phyloP scores from a whole-genome alignment of 2,113 vertebrate genomes.

The Eurystomus gularis region DNA sequence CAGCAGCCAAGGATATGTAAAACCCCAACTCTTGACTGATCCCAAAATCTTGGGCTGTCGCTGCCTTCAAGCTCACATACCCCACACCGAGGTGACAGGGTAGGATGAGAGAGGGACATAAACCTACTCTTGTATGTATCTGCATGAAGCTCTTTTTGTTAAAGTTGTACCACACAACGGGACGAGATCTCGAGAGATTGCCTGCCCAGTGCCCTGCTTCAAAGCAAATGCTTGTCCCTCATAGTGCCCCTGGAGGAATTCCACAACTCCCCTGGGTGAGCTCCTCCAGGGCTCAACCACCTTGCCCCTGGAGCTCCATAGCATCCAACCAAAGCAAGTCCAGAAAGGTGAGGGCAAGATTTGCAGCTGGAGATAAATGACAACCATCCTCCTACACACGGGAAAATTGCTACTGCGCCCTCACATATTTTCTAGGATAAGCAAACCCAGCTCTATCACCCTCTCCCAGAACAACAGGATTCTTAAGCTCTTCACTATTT shows the following conservation, averaged over 20 bases:
- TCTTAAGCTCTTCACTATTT: neutral
- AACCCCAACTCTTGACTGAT: rapidly evolving
- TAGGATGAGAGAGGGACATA: neutral
- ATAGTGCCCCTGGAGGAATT: neutral
- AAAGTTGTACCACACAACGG: rapidly evolving
- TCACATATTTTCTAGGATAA: neutral
- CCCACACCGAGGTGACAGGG: neutral
- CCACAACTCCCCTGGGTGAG: neutral
- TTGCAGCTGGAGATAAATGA: neutral
- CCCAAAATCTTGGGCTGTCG: neutral
- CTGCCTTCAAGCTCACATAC: neutral
- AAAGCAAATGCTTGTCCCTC: neutral
- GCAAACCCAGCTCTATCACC: neutral
- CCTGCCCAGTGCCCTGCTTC: neutral
- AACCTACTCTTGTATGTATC: rapidly evolving
- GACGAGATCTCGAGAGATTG: neutral
- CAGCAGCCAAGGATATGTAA: neutral
- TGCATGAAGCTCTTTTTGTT: neutral
- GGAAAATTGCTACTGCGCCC: neutral
- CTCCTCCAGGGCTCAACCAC: neutral
- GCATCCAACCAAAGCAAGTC: neutral
- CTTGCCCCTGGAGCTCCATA: neutral
- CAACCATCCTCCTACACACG: neutral
- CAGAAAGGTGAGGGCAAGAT: neutral
- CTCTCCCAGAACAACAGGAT: neutral